Conservation (phyloP, 2,797 vertebrate genomes). For the Smutsia gigantea region DNA sequence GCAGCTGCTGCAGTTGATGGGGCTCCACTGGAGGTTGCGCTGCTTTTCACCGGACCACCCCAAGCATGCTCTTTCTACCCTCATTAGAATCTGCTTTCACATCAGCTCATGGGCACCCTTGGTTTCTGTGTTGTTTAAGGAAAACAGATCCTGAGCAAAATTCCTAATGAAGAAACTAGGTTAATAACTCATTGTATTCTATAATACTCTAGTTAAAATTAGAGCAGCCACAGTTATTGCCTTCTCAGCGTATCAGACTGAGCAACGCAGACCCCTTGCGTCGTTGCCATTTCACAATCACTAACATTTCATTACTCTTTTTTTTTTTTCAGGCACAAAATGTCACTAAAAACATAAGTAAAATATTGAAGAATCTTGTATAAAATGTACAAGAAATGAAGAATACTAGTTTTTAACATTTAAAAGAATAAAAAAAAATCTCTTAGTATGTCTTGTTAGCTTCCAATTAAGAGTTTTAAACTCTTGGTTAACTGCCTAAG, state of each 20-base stretch:
- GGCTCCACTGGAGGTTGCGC: background rate
- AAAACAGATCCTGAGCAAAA: background rate
- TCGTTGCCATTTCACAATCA: slow-evolving; percentile 30
- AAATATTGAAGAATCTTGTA: slow-evolving; percentile 23
- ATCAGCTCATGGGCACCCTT: background rate
- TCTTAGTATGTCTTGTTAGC: background rate
- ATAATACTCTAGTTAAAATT: slow-evolving; percentile 10
- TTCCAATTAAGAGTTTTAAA: slow-evolving; percentile 59
- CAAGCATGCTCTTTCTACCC: background rate
- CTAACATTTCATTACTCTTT: slow-evolving; percentile 31
- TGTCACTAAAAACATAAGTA: slow-evolving; percentile 3
- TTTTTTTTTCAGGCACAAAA: slow-evolving; percentile 1
- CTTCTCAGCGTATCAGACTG: slow-evolving; percentile 52
- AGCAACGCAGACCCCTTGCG: background rate
- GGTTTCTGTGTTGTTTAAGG: background rate
- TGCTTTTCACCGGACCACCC: background rate
- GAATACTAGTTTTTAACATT: background rate
- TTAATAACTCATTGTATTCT: slow-evolving; percentile 21
- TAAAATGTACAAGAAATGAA: background rate
- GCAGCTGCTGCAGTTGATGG: too few relatives aligned
- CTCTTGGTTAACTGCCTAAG: background rate
- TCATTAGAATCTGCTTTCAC: background rate
- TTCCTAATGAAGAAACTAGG: background rate
- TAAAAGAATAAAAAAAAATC: background rate
- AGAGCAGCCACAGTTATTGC: slow-evolving; percentile 41